Evolutionary conservation across 2,113 vertebrate species (phyloP), one percentile per base, ranked within the genome.

Genomic region (Dermatemys mawii): DNA sequence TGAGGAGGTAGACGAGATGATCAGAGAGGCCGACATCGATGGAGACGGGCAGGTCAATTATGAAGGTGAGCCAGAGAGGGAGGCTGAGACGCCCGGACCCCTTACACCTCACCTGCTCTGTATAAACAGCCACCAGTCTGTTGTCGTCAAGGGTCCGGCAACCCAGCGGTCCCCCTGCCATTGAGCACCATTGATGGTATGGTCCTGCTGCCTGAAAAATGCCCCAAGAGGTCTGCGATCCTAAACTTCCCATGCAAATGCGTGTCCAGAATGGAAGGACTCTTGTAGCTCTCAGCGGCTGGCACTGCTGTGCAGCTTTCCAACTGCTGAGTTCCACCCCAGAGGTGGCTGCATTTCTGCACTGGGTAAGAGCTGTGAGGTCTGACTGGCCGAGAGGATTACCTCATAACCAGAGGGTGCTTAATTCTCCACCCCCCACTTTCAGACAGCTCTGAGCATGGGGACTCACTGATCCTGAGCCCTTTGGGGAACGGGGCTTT

Each of bases 21-120:
- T 99, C 97, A 97, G 99, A 4, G 99, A 99, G 97, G 99, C 99
- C 0, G 99, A 99, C 96, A 99, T 99, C 1, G 99, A 99, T 0
- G 99, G 99, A 0, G 99, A 99, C 0, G 99, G 99, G 84, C 99
- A 99, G 90, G 99, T 99, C 98, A 99, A 99, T 97, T 99, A 99
- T 4, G 99, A 99, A 98, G 99, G 99, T 99, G 93, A 97, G 98
- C 4, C 0, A 0, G 2, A 1, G 14, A 78, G 10, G 8, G 14
- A 13, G 3, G 4, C 0, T 0, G 35, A 17, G 11, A 7, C 4
- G 11, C 32, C 21, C 0, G 1, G 1, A 29, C 55, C 27, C 55
- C 5, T 60, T 60, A 11, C 5, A 2, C 55, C 27, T 29, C 55
- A 29, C 29, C 55, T 57, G 55, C 12, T 5, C 55, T 29, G 5